Evolutionary conservation across 1,140 invertebrate genomes (phyloP).

Genomic region (Thrips palmi): DNA sequence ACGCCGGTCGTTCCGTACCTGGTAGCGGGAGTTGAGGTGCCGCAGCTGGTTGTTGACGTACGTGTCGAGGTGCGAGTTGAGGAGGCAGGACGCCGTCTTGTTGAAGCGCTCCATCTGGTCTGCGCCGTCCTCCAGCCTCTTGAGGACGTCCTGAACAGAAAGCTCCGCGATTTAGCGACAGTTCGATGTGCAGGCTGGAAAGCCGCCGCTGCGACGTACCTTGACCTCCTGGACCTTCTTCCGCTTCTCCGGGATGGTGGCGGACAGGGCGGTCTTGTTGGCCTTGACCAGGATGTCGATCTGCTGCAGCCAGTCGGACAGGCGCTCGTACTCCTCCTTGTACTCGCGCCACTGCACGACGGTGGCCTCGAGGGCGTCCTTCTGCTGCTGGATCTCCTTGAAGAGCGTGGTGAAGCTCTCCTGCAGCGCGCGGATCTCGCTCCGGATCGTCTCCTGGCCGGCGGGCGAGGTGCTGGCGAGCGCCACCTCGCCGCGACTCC

Average conservation of each 20-base stretch:
- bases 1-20: no score
- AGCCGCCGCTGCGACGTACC: slow-evolving; percentile 17
- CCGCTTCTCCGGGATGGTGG: slow-evolving; percentile 66
- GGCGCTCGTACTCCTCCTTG: slow-evolving; percentile 78
- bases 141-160: slow-evolving; percentile 40
- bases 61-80: slow-evolving; percentile 71
- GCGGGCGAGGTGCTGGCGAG: slow-evolving; percentile 57
- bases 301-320: slow-evolving; percentile 86
- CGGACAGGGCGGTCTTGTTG: slow-evolving; percentile 65
- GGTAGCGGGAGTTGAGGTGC: slow-evolving; percentile 78
- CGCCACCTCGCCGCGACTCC: slow-evolving; percentile 71
- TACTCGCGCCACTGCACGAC: slow-evolving; percentile 73
- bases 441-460: slow-evolving; percentile 61
- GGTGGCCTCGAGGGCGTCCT: slow-evolving; percentile 61
- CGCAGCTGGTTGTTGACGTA: slow-evolving; percentile 82
- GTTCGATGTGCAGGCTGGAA: no score
- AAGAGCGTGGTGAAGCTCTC: slow-evolving; percentile 73
- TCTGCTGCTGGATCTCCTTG: slow-evolving; percentile 68
- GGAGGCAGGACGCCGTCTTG: slow-evolving; percentile 47
- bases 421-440: slow-evolving; percentile 64
- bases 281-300: slow-evolving; percentile 82
- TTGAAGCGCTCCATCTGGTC: slow-evolving; percentile 71
- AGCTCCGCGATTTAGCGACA: no score
- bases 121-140: slow-evolving; percentile 58
- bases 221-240: slow-evolving; percentile 65